Evolutionary conservation across 2,888 invertebrate genomes (phyloP).

Genomic region (Syritta pipiens): DNA sequence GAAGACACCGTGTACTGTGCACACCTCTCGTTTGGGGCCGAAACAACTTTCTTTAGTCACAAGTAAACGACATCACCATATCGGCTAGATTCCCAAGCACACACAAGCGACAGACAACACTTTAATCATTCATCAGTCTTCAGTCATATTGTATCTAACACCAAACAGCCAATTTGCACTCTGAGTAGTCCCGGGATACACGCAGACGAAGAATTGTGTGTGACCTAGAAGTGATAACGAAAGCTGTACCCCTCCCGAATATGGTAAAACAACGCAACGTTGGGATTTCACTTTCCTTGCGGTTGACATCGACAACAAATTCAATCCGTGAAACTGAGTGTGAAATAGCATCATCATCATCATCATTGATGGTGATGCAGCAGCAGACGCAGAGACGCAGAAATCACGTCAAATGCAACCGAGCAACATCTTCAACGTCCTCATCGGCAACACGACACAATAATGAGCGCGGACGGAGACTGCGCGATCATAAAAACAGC

Average conservation of each 20-base stretch:
- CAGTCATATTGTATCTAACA: constrained; percentile 20
- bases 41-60: constrained; percentile 61
- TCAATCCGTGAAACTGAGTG: constrained; percentile 69
- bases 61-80: constrained; percentile 32
- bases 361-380: constrained; percentile 37
- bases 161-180: constrained; percentile 55
- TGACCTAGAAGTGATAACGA: constrained; percentile 69
- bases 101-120: constrained; percentile 24
- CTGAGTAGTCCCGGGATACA: too few species aligned
- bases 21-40: neutral
- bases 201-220: constrained; percentile 45
- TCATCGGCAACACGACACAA: constrained; percentile 36
- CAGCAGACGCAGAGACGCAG: constrained; percentile 25
- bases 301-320: constrained; percentile 64
- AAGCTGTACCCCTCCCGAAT: constrained; percentile 46
- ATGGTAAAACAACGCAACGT: constrained; percentile 38
- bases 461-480: constrained; percentile 63
- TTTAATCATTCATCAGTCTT: constrained; percentile 56
- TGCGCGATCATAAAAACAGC: constrained; percentile 56
- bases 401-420: constrained; percentile 43
- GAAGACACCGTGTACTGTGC: constrained; percentile 23
- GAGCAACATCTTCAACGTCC: constrained; percentile 43
- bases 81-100: constrained; percentile 43
- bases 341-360: constrained; percentile 63
- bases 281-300: constrained; percentile 67